Percentiles rank a stretch among this genome's conserved stretches.
Evolutionary conservation across 2,113 vertebrate genomes (phyloP).

Genomic region (Macrotus californicus): DNA sequence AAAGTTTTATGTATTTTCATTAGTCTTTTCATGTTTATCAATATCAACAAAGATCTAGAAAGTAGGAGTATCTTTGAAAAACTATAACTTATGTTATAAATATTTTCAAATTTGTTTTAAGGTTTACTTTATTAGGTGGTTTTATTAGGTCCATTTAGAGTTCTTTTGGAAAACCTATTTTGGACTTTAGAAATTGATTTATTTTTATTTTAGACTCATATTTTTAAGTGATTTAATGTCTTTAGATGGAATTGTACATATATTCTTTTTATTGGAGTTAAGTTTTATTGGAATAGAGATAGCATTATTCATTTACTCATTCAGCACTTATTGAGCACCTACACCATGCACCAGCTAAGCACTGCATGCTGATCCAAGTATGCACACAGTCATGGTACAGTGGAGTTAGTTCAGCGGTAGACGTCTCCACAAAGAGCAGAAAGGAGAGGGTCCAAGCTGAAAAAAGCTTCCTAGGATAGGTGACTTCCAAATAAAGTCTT

Average conservation of each 20-base stretch:
- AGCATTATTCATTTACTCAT: not conserved
- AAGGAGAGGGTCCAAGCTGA: not conserved
- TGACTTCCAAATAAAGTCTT: not conserved
- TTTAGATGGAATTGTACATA: not conserved
- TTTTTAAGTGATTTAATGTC: not conserved
- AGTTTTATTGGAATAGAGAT: not conserved
- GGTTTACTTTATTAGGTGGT: not conserved
- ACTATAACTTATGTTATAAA: not conserved
- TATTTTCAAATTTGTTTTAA: not conserved
- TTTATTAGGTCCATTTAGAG: not conserved
- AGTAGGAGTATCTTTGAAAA: not conserved
- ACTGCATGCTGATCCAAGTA: not conserved
- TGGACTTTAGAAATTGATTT: not conserved
- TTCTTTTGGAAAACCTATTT: not conserved
- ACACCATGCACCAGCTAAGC: not conserved
- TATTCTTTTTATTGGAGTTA: not conserved
- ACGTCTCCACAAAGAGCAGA: not conserved
- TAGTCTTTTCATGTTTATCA: slow-evolving; percentile 16
- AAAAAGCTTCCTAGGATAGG: not conserved
- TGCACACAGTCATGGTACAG: not conserved
- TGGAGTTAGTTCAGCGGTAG: not conserved
- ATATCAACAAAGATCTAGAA: not conserved
- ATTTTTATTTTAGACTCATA: not conserved
- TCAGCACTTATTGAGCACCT: not conserved
- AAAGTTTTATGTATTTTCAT: not conserved